Percentiles rank a stretch among this genome's conserved stretches.
These are phyloP conservation scores for Euphonia xanthogaster DNA, from an alignment of 2,797 vertebrate genomes.

Conservation along the genomic window DNA sequence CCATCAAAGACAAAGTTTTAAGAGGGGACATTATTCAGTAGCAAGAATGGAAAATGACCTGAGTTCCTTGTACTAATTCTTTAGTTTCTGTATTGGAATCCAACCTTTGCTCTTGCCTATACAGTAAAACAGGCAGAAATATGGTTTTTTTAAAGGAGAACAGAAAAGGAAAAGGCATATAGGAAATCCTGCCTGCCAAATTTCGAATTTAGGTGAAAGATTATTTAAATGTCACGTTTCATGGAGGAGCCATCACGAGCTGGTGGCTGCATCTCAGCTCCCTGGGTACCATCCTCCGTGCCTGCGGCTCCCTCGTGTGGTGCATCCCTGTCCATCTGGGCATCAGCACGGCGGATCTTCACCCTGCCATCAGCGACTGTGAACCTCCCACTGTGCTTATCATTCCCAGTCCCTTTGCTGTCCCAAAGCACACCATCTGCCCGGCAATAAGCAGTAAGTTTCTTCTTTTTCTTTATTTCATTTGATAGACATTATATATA, in stretches of 20 bases:
- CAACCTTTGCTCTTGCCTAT: background rate
- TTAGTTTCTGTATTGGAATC: background rate
- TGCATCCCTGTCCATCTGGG: background rate
- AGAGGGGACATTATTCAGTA: background rate
- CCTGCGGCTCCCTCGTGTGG: conserved; percentile 45
- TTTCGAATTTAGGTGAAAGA: background rate
- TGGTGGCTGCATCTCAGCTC: background rate
- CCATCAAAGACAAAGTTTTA: background rate
- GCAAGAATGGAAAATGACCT: background rate
- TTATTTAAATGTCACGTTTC: background rate
- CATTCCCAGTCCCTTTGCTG: background rate
- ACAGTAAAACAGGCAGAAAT: background rate
- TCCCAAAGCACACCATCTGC: background rate
- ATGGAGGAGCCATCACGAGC: background rate
- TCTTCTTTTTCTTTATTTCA: conserved; percentile 56
- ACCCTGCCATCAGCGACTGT: background rate
- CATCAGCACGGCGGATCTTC: background rate
- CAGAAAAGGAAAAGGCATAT: background rate
- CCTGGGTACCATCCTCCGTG: background rate
- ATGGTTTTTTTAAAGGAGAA: background rate
- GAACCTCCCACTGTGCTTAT: background rate
- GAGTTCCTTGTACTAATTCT: background rate
- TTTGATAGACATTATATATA: conserved; percentile 50
- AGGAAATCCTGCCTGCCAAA: background rate
- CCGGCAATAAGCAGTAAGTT: conserved; percentile 4